Conservation (phyloP, 23 tunicate species). For the Diplosoma virens region DNA sequence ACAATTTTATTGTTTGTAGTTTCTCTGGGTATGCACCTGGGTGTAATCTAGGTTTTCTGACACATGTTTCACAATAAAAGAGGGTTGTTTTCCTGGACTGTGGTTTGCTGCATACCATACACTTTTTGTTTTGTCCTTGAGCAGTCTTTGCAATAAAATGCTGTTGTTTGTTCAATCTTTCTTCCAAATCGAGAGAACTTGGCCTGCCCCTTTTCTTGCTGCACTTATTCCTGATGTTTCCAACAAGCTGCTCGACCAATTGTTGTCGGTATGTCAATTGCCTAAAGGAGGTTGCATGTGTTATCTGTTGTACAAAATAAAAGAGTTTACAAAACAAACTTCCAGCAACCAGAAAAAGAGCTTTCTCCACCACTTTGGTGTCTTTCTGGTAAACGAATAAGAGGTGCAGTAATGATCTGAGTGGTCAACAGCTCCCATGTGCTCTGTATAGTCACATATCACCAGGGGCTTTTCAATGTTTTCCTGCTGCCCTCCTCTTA, state of each 20-base stretch:
- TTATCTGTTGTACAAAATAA: background rate
- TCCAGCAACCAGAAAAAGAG: slow-evolving; percentile 13
- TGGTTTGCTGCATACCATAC: background rate
- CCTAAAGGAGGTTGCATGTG: background rate
- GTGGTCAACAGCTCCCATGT: slow-evolving; percentile 32
- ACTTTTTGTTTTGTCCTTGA: background rate
- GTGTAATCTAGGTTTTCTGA: no score
- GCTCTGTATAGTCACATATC: background rate
- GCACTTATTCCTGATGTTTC: background rate
- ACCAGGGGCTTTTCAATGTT: background rate
- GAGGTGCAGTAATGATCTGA: slow-evolving; percentile 16
- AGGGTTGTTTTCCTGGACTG: no score
- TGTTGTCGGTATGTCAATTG: background rate
- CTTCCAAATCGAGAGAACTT: background rate
- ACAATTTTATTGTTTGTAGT: no score
- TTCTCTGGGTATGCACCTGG: no score
- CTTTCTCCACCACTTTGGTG: slow-evolving; percentile 27
- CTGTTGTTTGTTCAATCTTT: background rate
- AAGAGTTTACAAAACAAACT: slow-evolving; percentile 8
- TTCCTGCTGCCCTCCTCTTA: slow-evolving; percentile 5
- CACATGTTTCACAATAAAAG: no score
- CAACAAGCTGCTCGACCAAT: background rate
- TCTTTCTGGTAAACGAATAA: slow-evolving; percentile 14
- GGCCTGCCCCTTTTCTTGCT: background rate
- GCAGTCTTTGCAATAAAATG: background rate